These are phyloP conservation scores for Parambassis ranga DNA, from an alignment of 2,797 vertebrate genomes.

Conservation along the genomic window DNA sequence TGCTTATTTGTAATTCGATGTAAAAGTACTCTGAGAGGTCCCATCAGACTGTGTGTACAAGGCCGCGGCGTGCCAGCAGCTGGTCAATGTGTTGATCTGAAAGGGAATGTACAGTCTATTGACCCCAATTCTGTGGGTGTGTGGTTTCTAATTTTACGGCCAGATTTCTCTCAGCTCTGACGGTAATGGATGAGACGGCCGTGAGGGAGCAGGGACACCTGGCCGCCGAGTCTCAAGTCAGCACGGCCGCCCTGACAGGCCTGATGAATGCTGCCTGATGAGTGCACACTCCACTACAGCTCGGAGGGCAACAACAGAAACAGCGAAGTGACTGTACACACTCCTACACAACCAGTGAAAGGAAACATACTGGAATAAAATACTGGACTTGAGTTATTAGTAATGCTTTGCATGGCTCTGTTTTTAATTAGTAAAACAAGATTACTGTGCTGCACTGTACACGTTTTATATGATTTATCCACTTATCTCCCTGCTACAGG, in stretches of 20 bases:
- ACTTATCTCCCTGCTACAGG: constrained; percentile 1
- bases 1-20: too few species aligned
- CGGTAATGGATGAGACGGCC: constrained; percentile 49
- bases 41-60: neutral
- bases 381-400: constrained; percentile 1
- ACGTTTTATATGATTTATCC: constrained; percentile 11
- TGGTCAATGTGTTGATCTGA: constrained; percentile 30
- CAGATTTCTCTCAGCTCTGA: constrained; percentile 43
- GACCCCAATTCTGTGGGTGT: constrained; percentile 59
- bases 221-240: constrained; percentile 50
- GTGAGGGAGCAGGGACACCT: constrained; percentile 58
- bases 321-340: constrained; percentile 5
- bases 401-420: neutral
- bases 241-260: constrained; percentile 46
- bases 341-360: constrained; percentile 1
- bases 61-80: neutral
- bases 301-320: neutral
- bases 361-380: neutral
- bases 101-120: constrained; percentile 39
- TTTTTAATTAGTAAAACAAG: neutral
- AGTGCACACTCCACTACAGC: constrained; percentile 24
- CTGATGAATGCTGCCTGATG: constrained; percentile 60
- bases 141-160: constrained; percentile 57
- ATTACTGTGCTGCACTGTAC: neutral
- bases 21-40: neutral